These are phyloP conservation scores for Parascotia fuliginaria DNA, from an alignment of 2,888 invertebrate species.

Conservation along the genomic window DNA sequence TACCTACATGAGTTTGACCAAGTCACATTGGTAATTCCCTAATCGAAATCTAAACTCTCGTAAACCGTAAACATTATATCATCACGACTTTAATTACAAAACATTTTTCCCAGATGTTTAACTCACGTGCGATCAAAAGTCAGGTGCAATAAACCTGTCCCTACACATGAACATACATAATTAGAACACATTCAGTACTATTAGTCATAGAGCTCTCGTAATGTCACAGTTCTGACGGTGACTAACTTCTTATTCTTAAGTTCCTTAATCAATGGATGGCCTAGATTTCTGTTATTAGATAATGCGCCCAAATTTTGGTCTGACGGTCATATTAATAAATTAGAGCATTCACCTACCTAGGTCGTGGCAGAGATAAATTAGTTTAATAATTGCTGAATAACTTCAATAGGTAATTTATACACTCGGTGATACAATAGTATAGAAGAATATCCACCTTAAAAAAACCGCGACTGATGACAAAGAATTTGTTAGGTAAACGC, in stretches of 20 bases:
- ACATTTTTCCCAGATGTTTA: neutral
- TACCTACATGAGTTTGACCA: too few relatives aligned
- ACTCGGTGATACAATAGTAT: too few relatives aligned
- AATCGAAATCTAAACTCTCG: too few relatives aligned
- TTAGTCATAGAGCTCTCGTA: slow-evolving; percentile 43
- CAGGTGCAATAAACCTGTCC: neutral
- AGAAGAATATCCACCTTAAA: too few relatives aligned
- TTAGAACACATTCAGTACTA: slow-evolving; percentile 12
- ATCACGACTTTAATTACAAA: too few relatives aligned
- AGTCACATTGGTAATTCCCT: too few relatives aligned
- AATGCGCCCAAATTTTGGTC: neutral
- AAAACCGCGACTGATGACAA: too few relatives aligned
- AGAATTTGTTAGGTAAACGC: too few relatives aligned
- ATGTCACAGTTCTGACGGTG: slow-evolving; percentile 36
- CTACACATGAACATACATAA: neutral
- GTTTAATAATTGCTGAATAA: too few relatives aligned
- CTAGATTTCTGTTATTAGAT: slow-evolving; percentile 6
- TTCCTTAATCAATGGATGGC: slow-evolving; percentile 21
- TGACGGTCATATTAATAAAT: neutral
- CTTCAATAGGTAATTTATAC: too few relatives aligned
- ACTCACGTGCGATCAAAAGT: neutral
- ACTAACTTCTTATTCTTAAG: slow-evolving; percentile 33
- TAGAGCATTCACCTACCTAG: neutral
- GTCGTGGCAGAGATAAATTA: too few relatives aligned
- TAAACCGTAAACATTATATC: too few relatives aligned